Evolutionary conservation across 2,888 invertebrate species (phyloP).

Genomic region (Pharmacophagus antenor): DNA sequence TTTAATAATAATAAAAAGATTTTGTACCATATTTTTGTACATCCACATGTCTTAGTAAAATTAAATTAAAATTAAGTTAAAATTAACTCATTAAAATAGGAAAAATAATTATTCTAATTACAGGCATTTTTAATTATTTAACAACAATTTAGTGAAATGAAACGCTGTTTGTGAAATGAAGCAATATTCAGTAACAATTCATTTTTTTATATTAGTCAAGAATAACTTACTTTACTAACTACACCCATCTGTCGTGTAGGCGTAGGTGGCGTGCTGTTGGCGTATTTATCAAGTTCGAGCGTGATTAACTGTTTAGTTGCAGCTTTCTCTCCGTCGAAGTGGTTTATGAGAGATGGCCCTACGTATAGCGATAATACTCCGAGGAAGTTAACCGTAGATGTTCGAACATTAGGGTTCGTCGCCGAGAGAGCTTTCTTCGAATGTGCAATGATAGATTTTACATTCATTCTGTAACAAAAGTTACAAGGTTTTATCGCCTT

Average conservation of each 20-base stretch:
- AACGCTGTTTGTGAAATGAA: too few relatives aligned
- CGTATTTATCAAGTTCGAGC: conserved; percentile 90
- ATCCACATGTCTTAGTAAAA: too few relatives aligned
- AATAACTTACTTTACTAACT: conserved; percentile 62
- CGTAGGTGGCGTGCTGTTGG: conserved; percentile 87
- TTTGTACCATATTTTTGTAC: too few relatives aligned
- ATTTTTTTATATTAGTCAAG: too few relatives aligned
- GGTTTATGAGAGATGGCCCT: conserved; percentile 86
- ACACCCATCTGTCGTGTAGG: conserved; percentile 83
- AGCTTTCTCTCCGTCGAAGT: conserved; percentile 93
- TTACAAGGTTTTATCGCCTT: too few relatives aligned
- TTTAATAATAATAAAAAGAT: too few relatives aligned
- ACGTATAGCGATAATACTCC: conserved; percentile 91
- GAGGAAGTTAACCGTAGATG: conserved; percentile 86
- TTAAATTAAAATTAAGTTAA: too few relatives aligned
- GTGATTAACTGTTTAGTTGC: conserved; percentile 91
- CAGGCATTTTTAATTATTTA: too few relatives aligned
- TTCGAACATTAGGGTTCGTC: conserved; percentile 91
- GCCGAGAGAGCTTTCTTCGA: conserved; percentile 91
- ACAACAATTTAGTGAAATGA: too few relatives aligned
- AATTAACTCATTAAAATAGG: too few relatives aligned
- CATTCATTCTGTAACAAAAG: conserved; percentile 79
- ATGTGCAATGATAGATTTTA: conserved; percentile 87
- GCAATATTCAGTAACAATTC: too few relatives aligned
- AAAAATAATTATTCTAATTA: too few relatives aligned